Evolutionary conservation across 2,113 vertebrate species (phyloP).

Genomic region (Nothocercus julius): DNA sequence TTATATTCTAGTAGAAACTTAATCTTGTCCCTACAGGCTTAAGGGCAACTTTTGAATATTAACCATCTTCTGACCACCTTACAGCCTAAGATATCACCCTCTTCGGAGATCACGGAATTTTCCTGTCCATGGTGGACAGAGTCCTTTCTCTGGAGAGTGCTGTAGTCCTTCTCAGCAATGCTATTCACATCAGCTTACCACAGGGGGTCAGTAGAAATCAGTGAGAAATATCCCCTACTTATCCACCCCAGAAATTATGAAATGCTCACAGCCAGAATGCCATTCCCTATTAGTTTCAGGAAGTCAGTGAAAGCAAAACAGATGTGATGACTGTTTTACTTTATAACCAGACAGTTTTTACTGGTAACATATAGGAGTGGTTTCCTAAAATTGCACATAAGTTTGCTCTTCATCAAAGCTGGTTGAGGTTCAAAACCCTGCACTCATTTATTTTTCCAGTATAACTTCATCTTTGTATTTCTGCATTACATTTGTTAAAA

Average conservation of each 20-base stretch:
- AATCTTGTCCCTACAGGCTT: neutral
- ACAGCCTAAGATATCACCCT: neutral
- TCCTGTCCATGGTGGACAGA: neutral
- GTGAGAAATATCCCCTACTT: neutral
- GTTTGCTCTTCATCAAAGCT: neutral
- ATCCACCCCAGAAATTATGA: neutral
- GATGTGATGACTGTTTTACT: neutral
- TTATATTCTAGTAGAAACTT: neutral
- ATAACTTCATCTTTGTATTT: neutral
- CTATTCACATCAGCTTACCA: neutral
- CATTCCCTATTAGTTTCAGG: slow-evolving; percentile 44
- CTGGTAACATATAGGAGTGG: neutral
- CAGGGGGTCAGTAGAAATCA: slow-evolving; percentile 64
- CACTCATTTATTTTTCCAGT: neutral
- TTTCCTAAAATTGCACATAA: neutral
- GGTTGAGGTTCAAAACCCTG: neutral
- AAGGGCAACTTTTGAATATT: neutral
- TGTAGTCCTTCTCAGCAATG: neutral
- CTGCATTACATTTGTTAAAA: neutral
- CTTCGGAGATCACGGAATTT: neutral
- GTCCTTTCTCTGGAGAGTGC: neutral
- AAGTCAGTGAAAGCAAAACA: neutral
- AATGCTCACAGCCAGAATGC: slow-evolving; percentile 10
- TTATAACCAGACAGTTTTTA: slow-evolving; percentile 25
- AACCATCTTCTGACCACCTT: neutral